Percentiles rank a stretch among this genome's conserved stretches.
Evolutionary conservation across 23 tunicate species (phyloP).

Genomic region (Pegea sp.): DNA sequence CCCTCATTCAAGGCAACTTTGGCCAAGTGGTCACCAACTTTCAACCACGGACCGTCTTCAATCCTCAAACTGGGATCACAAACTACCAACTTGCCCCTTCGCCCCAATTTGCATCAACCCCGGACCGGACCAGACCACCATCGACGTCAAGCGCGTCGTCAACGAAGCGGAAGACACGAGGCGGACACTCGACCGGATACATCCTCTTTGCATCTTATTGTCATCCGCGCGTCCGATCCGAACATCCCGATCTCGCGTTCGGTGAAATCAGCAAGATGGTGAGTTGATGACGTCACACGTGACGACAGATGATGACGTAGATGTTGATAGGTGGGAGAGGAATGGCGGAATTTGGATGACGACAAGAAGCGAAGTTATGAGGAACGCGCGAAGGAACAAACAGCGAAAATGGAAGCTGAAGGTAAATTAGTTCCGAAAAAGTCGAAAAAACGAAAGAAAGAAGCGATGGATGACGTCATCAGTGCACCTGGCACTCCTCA

Average conservation of each 20-base stretch:
- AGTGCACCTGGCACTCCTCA: slow-evolving; percentile 5
- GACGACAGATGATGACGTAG: neutral
- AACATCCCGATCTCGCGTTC: slow-evolving; percentile 70
- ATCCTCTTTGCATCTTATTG: slow-evolving; percentile 73
- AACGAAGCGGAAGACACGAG: slow-evolving; percentile 40
- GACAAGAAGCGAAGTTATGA: slow-evolving; percentile 76
- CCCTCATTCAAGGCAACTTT: no score
- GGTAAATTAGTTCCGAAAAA: slow-evolving; percentile 39
- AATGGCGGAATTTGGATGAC: slow-evolving; percentile 77
- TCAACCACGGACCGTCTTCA: no score
- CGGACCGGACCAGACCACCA: slow-evolving; percentile 36
- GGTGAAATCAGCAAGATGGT: slow-evolving; percentile 91
- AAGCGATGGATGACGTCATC: slow-evolving; percentile 2
- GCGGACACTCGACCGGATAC: slow-evolving; percentile 91
- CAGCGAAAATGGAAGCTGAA: slow-evolving; percentile 73
- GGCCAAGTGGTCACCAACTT: no score
- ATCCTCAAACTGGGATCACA: no score
- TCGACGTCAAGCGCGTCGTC: slow-evolving; percentile 32
- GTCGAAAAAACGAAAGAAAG: slow-evolving; percentile 43
- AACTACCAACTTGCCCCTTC: no score
- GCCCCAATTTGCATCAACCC: slow-evolving; percentile 4
- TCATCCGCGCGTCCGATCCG: slow-evolving; percentile 71
- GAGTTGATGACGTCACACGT: no score
- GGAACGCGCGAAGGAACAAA: slow-evolving; percentile 75
- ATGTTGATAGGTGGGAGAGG: slow-evolving; percentile 68